Percentiles rank a stretch among this genome's conserved stretches.
Evolutionary conservation across 2,888 invertebrate genomes (phyloP).

Genomic region (Biston stratarius): DNA sequence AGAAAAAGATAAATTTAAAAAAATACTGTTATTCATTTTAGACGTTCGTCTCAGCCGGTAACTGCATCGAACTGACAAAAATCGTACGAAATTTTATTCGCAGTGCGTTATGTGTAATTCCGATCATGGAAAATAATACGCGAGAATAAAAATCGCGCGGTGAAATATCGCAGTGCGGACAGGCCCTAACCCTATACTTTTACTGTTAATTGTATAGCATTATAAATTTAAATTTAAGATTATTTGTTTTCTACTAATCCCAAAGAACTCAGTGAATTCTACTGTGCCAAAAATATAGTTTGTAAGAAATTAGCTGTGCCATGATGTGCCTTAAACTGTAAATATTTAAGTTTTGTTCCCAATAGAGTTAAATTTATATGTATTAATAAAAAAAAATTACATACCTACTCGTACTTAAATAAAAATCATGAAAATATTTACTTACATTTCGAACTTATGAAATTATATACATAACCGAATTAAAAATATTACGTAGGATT

Average conservation of each 20-base stretch:
- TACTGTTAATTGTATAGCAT: not conserved
- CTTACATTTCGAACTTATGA: not conserved
- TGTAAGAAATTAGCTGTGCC: slow-evolving; percentile 43
- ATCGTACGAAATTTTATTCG: no score
- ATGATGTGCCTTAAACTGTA: slow-evolving; percentile 32
- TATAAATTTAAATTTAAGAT: slow-evolving; percentile 1
- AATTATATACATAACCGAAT: not conserved
- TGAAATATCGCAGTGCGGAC: no score
- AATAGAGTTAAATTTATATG: not conserved
- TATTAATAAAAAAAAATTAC: not conserved
- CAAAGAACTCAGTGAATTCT: slow-evolving; percentile 80
- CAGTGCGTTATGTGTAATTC: no score
- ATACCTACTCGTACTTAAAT: not conserved
- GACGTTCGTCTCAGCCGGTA: no score
- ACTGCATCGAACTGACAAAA: no score
- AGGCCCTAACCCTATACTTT: not conserved
- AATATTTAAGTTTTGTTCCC: not conserved
- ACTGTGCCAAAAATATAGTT: slow-evolving; percentile 73
- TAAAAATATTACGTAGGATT: not conserved
- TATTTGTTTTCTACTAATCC: slow-evolving; percentile 44
- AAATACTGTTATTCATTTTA: no score
- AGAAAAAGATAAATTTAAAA: no score
- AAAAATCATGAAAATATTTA: not conserved
- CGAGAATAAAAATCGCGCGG: no score
- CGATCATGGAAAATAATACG: no score